These are phyloP conservation scores for Cydia pomonella DNA, from an alignment of 1,140 invertebrate species.

Conservation along the genomic window DNA sequence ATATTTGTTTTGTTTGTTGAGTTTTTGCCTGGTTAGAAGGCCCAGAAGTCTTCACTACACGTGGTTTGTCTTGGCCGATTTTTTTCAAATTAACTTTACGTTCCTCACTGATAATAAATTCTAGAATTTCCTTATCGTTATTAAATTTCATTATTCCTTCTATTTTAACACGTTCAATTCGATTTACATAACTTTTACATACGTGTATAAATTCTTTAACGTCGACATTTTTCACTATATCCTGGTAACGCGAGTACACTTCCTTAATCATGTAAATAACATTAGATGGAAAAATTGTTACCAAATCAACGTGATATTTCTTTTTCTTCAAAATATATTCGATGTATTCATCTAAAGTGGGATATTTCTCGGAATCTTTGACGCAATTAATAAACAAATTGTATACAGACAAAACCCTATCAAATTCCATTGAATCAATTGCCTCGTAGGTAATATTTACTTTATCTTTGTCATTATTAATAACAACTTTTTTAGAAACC, in stretches of 20 bases:
- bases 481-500: conserved; percentile 40
- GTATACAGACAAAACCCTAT: conserved; percentile 42
- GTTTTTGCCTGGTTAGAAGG: not conserved
- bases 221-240: conserved; percentile 33
- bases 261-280: conserved; percentile 26
- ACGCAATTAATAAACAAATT: conserved; percentile 46
- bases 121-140: not conserved
- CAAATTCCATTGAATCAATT: conserved; percentile 41
- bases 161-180: conserved; percentile 40
- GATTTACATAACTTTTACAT: conserved; percentile 35
- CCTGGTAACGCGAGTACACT: conserved; percentile 40
- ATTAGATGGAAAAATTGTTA: conserved; percentile 43
- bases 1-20: not conserved
- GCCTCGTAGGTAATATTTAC: conserved; percentile 40
- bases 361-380: conserved; percentile 41
- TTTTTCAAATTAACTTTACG: conserved; percentile 11
- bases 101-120: conserved; percentile 13
- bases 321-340: conserved; percentile 45
- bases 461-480: conserved; percentile 40
- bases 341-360: conserved; percentile 41
- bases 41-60: not conserved
- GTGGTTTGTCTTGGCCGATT: not conserved
- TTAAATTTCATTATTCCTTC: conserved; percentile 7
- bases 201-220: conserved; percentile 40
- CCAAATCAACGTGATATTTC: conserved; percentile 37